These are phyloP conservation scores for Hyposoter dolosus DNA, from an alignment of 2,888 invertebrate species.

Conservation along the genomic window DNA sequence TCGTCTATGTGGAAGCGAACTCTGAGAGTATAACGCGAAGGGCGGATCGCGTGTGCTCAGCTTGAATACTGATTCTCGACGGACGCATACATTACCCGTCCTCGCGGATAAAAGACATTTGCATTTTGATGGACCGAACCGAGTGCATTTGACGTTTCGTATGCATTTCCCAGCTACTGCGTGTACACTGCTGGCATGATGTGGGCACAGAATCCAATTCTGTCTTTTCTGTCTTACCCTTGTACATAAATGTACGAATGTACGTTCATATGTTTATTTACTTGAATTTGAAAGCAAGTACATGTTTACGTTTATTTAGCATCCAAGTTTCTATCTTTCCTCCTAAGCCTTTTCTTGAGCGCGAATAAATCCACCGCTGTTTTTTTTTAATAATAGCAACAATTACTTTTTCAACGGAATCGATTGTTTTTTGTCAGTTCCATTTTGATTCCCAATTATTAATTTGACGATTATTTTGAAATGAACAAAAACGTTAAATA, in stretches of 20 bases:
- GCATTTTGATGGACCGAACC: conserved; percentile 82
- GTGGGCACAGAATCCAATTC: conserved; percentile 53
- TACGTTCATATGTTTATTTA: not conserved
- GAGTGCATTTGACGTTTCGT: conserved; percentile 83
- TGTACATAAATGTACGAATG: not conserved
- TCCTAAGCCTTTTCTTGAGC: conserved; percentile 68
- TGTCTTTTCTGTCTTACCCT: not conserved
- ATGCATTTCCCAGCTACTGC: conserved; percentile 76
- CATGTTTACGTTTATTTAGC: conserved; percentile 1
- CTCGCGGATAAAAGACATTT: conserved; percentile 81
- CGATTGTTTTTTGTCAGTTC: not conserved
- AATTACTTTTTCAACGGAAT: not conserved
- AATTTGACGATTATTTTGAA: not conserved
- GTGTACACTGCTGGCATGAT: conserved; percentile 48
- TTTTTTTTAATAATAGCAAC: not conserved
- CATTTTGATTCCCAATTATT: not conserved
- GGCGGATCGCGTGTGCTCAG: conserved; percentile 79
- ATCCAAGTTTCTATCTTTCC: conserved; percentile 27
- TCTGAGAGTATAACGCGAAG: conserved; percentile 74
- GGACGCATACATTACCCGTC: conserved; percentile 80
- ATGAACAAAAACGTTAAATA: not conserved
- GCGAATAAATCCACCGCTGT: conserved; percentile 17
- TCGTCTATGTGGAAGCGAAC: conserved; percentile 42
- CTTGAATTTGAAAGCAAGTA: not conserved
- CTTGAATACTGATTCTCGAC: conserved; percentile 82